phyloP scores from a whole-genome alignment of 2,888 invertebrate species.

The Trissolcus brochymenae region DNA sequence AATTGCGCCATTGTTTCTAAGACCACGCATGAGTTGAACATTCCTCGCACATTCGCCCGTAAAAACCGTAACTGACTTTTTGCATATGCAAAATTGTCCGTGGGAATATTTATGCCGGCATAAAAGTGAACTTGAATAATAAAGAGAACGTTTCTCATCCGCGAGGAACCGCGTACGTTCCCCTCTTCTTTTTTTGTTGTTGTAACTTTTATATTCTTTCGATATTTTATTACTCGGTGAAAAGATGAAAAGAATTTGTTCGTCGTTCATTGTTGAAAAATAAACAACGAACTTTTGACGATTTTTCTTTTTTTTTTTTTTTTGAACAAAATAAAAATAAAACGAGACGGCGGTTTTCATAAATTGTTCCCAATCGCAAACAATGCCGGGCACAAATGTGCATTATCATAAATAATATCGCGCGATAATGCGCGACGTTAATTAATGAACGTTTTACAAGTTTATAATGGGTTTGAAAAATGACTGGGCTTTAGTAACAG shows the following conservation, averaged over 20 bases:
- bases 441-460: constrained; percentile 46
- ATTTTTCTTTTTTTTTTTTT: too few relatives aligned
- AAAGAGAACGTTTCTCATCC: constrained; percentile 4
- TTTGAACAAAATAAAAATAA: background rate
- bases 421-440: constrained; percentile 36
- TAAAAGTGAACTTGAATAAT: too few relatives aligned
- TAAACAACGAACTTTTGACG: too few relatives aligned
- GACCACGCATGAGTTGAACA: constrained; percentile 32
- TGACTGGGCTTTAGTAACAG: constrained; percentile 7
- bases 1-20: constrained; percentile 38
- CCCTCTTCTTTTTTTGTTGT: too few relatives aligned
- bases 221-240: too few relatives aligned
- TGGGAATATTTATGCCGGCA: too few relatives aligned
- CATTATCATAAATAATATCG: constrained; percentile 43
- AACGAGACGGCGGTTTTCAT: background rate
- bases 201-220: too few relatives aligned
- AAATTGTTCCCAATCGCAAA: constrained; percentile 25
- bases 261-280: too few relatives aligned
- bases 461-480: constrained; percentile 46
- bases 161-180: background rate
- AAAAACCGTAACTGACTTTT: constrained; percentile 28
- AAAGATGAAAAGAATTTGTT: too few relatives aligned
- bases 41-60: constrained; percentile 17
- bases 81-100: constrained; percentile 5
- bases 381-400: constrained; percentile 21